Evolutionary conservation across 1,140 invertebrate species (phyloP).

Genomic region (Sitophilus oryzae): DNA sequence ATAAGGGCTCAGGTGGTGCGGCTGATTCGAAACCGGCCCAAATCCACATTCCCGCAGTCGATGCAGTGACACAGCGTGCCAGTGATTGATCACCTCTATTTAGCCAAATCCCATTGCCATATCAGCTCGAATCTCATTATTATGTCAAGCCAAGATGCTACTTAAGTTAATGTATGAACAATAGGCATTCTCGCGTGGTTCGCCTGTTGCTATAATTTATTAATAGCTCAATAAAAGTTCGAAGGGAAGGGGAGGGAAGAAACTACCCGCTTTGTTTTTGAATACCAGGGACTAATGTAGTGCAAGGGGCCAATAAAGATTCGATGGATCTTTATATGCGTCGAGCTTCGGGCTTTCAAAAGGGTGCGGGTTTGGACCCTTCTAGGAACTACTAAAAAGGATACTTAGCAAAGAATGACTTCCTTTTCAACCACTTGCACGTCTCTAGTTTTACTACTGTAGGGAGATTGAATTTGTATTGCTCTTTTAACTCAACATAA

Average conservation of each 20-base stretch:
- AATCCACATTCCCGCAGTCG: slow-evolving; percentile 21
- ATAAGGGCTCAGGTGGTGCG: slow-evolving; percentile 24
- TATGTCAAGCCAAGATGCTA: slow-evolving; percentile 45
- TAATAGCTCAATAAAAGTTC: slow-evolving; percentile 45
- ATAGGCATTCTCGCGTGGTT: slow-evolving; percentile 40
- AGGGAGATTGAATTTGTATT: slow-evolving; percentile 21
- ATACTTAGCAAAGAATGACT: slow-evolving; percentile 25
- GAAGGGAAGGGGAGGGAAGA: not conserved
- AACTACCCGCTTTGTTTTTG: slow-evolving; percentile 22
- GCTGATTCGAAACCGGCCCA: slow-evolving; percentile 21
- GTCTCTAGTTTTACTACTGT: slow-evolving; percentile 22
- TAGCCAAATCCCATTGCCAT: slow-evolving; percentile 45
- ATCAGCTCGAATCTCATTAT: slow-evolving; percentile 44
- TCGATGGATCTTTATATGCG: slow-evolving; percentile 26
- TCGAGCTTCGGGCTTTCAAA: slow-evolving; percentile 20
- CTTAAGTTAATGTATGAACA: slow-evolving; percentile 45
- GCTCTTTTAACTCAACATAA: slow-evolving; percentile 5
- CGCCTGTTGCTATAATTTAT: slow-evolving; percentile 47
- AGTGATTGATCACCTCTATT: slow-evolving; percentile 45
- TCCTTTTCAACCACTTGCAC: slow-evolving; percentile 24
- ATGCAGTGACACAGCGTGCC: slow-evolving; percentile 39
- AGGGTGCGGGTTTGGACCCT: slow-evolving; percentile 18
- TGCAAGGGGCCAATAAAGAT: slow-evolving; percentile 25
- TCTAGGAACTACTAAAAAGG: slow-evolving; percentile 24
- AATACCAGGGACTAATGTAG: slow-evolving; percentile 24